phyloP scores from a whole-genome alignment of 2,113 vertebrate species.

The Ptychochromis oligacanthus region DNA sequence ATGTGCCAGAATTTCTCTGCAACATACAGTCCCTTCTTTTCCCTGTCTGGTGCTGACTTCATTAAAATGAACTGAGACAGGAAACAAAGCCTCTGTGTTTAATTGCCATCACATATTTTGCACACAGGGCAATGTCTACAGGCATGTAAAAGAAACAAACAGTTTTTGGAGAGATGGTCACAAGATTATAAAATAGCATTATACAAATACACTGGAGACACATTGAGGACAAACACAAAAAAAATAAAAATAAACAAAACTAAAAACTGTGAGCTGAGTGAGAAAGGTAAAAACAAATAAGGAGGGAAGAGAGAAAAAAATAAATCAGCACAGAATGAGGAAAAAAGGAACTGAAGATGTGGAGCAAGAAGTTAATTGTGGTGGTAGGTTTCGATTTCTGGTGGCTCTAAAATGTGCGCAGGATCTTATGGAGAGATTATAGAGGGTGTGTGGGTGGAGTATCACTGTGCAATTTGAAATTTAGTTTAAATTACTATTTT shows the following conservation, averaged over 20 bases:
- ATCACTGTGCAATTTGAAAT: too few species aligned
- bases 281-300: not conserved
- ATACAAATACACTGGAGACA: too few species aligned
- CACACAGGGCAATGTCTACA: not conserved
- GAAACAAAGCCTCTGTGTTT: conserved; percentile 19
- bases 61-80: conserved; percentile 25
- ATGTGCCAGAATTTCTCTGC: conserved; percentile 46
- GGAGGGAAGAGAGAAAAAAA: not conserved
- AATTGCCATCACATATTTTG: conserved; percentile 31
- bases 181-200: not conserved
- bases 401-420: conserved; percentile 39
- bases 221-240: not conserved
- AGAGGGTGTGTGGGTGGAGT: not conserved
- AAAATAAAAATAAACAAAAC: not conserved
- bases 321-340: too few species aligned
- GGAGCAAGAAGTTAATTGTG: conserved; percentile 23
- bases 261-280: not conserved
- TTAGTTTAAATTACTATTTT: not conserved
- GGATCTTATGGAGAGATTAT: conserved; percentile 20
- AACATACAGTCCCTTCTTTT: conserved; percentile 5
- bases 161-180: not conserved
- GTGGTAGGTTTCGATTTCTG: conserved; percentile 28
- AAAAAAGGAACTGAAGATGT: not conserved
- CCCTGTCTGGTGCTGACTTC: conserved; percentile 17
- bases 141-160: conserved; percentile 15